Base-by-base conservation (phyloP, 2,888 invertebrate genomes). In the Chrysolina americana region DNA sequence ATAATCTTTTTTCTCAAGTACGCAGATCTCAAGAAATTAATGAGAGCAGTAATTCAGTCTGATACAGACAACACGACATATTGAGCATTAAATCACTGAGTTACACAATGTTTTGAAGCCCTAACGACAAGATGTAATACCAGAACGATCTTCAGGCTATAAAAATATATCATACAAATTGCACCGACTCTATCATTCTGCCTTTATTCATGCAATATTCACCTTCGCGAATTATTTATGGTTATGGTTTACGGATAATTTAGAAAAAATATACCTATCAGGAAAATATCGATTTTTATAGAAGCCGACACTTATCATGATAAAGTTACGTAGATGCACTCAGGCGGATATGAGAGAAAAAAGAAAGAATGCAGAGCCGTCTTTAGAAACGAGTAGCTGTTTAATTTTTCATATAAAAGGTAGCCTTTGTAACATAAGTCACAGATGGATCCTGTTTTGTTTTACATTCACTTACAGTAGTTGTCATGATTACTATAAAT, bases 161-260 rank as follows among this genome's bases (percentile, higher is more conserved):
- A 59, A 36, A 59, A 59, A 59, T 59, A 59, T 59, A 59, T 59
- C 59, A 59, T n/a, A 59, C 23, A 59, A 59, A 59, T 59, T 36
- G 59, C 59, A n/a, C 36, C n/a, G 59, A 59, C 36, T 36, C 36
- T 36, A 59, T 59, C 59, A 59, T 36, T 36, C 36, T 8, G 17
- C n/a, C 59, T 36, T 59, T 28, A 59, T 59, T 59, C 23, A 28
- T 59, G 15, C 59, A 28, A 59, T 59, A 59, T 59, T 36, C 28
- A 36, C 59, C n/a, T 28, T 28, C 1, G 15, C 13, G 36, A 36
- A 59, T 28, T 28, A 28, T 59, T 28, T 36, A 59, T 36, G 59
- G 59, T 59, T 59, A 59, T 59, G 36, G 59, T 8, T 59, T 36
- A 28, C 17, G 59, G 59, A 36, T 59, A 59, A 59, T 59, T 59